Percentiles rank a stretch among this genome's conserved stretches.
phyloP scores from a whole-genome alignment of 2,113 vertebrate genomes.

The Lynx canadensis region DNA sequence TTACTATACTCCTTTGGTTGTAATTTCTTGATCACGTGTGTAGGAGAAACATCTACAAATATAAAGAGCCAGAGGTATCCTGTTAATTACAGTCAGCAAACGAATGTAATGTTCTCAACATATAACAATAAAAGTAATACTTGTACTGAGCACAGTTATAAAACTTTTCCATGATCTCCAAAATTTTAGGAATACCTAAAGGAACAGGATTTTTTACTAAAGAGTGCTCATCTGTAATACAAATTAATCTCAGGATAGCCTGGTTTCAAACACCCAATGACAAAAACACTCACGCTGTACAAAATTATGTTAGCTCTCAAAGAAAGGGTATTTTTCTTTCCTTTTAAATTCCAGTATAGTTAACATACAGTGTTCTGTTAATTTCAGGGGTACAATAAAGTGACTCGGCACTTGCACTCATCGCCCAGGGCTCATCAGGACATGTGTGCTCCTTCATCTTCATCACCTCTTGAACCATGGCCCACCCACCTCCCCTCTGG shows the following conservation, averaged over 20 bases:
- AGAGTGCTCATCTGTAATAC: not conserved
- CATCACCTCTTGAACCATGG: not conserved
- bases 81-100: not conserved
- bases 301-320: not conserved
- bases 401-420: not conserved
- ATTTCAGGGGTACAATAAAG: not conserved
- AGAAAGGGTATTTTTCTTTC: not conserved
- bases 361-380: not conserved
- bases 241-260: not conserved
- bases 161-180: not conserved
- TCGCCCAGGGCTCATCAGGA: not conserved
- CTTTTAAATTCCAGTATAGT: not conserved
- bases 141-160: not conserved
- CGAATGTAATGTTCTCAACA: not conserved
- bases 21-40: not conserved
- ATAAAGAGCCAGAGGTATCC: not conserved
- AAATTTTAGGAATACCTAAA: not conserved
- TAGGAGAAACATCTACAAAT: constrained; percentile 1
- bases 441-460: not conserved
- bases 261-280: not conserved
- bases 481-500: not conserved
- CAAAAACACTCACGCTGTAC: not conserved
- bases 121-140: not conserved
- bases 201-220: not conserved
- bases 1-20: not conserved